Evolutionary conservation across 1,140 invertebrate species (phyloP).

Genomic region (Elysia chlorotica): DNA sequence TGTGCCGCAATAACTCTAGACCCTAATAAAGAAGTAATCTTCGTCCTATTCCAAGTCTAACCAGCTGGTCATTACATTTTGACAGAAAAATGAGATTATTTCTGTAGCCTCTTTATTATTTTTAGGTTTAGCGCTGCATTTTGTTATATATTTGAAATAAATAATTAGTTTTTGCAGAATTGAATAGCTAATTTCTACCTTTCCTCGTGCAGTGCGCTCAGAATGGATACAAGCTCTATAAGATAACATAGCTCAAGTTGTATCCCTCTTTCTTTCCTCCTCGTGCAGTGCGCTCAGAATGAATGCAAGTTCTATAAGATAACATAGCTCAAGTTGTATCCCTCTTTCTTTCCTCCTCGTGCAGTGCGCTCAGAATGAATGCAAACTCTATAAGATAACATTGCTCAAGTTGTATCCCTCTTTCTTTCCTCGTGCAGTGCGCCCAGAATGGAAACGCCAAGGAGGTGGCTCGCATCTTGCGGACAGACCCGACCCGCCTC

Average conservation of each 20-base stretch:
- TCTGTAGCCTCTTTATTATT: no score
- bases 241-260: not conserved
- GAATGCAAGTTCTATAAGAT: not conserved
- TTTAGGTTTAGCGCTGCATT: no score
- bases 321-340: not conserved
- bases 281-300: not conserved
- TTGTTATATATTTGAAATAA: no score
- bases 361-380: not conserved
- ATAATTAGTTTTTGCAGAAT: no score
- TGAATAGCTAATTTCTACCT: no score
- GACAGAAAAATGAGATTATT: no score
- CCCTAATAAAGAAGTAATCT: no score
- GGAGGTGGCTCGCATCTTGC: constrained; percentile 75
- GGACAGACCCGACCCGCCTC: constrained; percentile 72
- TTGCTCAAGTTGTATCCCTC: constrained; percentile 16
- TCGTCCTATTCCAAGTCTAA: no score
- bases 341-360: not conserved
- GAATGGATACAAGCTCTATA: not conserved
- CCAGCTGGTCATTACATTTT: no score
- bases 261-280: no score
- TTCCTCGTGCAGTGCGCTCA: not conserved
- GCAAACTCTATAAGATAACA: not conserved
- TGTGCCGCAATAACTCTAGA: no score
- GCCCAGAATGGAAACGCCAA: constrained; percentile 81
- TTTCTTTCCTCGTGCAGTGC: no score